Base-by-base conservation (phyloP, 1,140 invertebrate species). In the Drosophila watanabei region DNA sequence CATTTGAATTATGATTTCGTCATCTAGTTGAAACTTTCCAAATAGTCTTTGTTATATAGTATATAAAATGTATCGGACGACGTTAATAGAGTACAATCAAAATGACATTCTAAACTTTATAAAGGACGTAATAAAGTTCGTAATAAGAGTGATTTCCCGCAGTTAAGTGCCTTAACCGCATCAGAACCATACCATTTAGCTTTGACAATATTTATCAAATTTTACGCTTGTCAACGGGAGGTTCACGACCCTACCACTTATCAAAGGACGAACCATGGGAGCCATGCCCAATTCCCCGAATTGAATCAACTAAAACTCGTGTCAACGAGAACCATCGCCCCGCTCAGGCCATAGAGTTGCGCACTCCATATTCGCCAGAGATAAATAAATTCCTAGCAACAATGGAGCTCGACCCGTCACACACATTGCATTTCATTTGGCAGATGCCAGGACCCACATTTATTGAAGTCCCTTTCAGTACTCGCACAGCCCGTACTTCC, bases 401-500 rank as follows among this genome's bases (percentile, higher is more conserved):
- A 86, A 78, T 85, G 56, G 78, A 79, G 61, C 68, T 33, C 37
- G 51, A 62, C 78, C 79, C 61, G 82, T 75, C 73, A 69, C 59
- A 70, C 75, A 79, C 82, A 84, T 72, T 82, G 82, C 84, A 85
- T 85, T 86, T 81, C 75, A 86, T 81, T 70, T 65, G 61, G 71
- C 54, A 57, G 54, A 57, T 79, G 82, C 52, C 65, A 75, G 60
- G 52, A 63, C 52, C 45, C 78, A 59, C 57, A 68, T 81, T 71
- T 84, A 82, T 82, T 73, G 70, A 62, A 33, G 48, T 58, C 48
- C 75, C 18, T 45, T 20, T 11, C 18, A n/a, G 30, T 16, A 37
- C 43, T 39, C 64, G 54, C n/a, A 41, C 43, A 57, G 45, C 48
- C 58, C 64, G 20, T 41, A 28, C 43, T 62, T 39, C 51, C 11